Base-by-base conservation (phyloP, 2,797 vertebrate genomes). In the Thunnus albacares region DNA sequence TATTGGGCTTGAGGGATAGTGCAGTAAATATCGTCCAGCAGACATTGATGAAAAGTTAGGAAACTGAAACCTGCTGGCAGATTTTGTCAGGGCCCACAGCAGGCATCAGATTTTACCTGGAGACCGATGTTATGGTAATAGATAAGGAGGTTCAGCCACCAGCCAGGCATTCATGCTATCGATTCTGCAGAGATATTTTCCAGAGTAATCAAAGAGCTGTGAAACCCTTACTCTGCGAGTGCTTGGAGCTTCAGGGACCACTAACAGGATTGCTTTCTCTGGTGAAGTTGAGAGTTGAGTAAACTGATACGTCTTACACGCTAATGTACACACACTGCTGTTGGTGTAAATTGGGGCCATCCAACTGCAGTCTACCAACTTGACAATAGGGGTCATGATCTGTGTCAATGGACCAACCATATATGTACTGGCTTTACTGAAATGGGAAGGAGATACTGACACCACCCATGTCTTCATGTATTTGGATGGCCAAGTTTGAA, bases 151-250 rank as follows among this genome's bases (percentile, higher is more conserved):
- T 52, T 76, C 77, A 60, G 89, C 87, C 85, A 81, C 87, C 78
- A 82, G 88, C 51, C 90, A 81, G 87, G 80, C 88, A 74, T 91
- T 85, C 88, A 82, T 41, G 53, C 73, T 80, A 94, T 94, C 56
- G 94, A 95, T 96, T 93, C 75, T 84, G 74, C 80, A 79, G 83
- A 88, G 91, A 91, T 92, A 91, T 91, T 91, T 94, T 92, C 92
- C 88, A 90, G 86, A 86, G 92, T 93, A 93, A 94, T 92, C 91
- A 93, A 93, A 94, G 93, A 90, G 89, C 90, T 89, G 88, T 90
- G 92, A 94, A 93, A 94, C 86, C 88, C 75, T 82, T 82, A 87
- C 90, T 89, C 74, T 60, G 82, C 71, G 73, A 89, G 89, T 79
- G 84, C 79, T 79, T 47, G 3, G 78, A 81, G 90, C 93, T 90